Percentiles rank a stretch among this genome's conserved stretches.
Conservation (phyloP, 2,888 invertebrate species). For the Parascotia fuliginaria region DNA sequence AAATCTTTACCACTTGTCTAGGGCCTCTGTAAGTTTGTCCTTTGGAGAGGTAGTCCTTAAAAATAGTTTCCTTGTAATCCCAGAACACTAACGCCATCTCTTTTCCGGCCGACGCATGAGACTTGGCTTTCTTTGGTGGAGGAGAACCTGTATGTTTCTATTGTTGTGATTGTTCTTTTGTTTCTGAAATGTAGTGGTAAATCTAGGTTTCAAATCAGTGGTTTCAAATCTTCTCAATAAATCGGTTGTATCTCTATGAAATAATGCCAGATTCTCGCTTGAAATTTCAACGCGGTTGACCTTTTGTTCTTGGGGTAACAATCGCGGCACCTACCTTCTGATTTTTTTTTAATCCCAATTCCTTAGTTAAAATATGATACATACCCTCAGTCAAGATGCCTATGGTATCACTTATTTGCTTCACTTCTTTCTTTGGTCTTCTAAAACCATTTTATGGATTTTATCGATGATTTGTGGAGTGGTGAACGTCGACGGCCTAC, state of each 20-base stretch:
- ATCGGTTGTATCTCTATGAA: not conserved
- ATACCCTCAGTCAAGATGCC: not conserved
- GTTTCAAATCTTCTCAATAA: not conserved
- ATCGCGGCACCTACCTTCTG: constrained; percentile 49
- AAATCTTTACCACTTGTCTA: too few relatives aligned
- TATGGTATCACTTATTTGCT: not conserved
- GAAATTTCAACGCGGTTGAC: constrained; percentile 24
- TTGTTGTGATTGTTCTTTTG: constrained; percentile 8
- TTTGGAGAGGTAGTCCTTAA: constrained; percentile 38
- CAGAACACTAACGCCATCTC: constrained; percentile 43
- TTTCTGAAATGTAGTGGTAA: constrained; percentile 47
- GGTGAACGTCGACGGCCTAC: not conserved
- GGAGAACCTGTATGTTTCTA: constrained; percentile 7
- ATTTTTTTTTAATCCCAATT: constrained; percentile 39
- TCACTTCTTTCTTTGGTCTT: not conserved
- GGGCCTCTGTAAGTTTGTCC: constrained; percentile 42
- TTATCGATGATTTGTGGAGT: not conserved
- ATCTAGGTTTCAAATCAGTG: constrained; percentile 50
- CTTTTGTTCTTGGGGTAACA: too few relatives aligned
- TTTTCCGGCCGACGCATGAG: constrained; percentile 25
- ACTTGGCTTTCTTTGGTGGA: constrained; percentile 29
- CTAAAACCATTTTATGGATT: not conserved
- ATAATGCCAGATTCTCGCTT: constrained; percentile 10
- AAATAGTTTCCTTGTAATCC: constrained; percentile 39
- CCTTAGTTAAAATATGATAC: constrained; percentile 31